A percentile compares a stretch with the other conserved stretches of the same genome.
phyloP scores from a whole-genome alignment of 2,888 invertebrate genomes.

The Tiphia femorata region DNA sequence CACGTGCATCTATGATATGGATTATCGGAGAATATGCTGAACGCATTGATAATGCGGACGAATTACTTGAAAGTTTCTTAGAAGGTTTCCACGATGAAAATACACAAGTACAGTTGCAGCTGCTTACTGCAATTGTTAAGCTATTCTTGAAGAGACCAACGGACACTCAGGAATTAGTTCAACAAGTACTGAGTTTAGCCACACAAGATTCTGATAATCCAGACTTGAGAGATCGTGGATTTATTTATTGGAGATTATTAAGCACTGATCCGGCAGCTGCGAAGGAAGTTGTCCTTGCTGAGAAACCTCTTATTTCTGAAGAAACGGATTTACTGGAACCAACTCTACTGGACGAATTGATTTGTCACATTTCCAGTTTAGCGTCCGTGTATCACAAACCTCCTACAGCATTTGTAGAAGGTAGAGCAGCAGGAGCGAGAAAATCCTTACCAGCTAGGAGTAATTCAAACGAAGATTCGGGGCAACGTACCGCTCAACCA shows the following conservation, averaged over 20 bases:
- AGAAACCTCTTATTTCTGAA: constrained; percentile 98
- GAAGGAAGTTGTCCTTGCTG: constrained; percentile 98
- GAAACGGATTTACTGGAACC: constrained; percentile 99
- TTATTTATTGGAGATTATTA: constrained; percentile 98
- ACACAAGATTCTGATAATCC: constrained; percentile 98
- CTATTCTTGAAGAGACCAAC: constrained; percentile 97
- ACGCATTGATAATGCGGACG: constrained; percentile 99
- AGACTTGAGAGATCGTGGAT: constrained; percentile 96
- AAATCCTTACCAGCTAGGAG: constrained; percentile 81
- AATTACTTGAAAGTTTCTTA: constrained; percentile 95
- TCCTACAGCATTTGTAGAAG: constrained; percentile 98
- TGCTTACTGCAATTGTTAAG: constrained; percentile 98
- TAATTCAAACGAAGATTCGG: constrained; percentile 58
- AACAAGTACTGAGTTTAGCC: constrained; percentile 91
- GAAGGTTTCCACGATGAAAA: constrained; percentile 99
- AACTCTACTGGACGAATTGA: constrained; percentile 95
- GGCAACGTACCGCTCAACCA: constrained; percentile 47
- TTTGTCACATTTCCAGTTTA: constrained; percentile 97
- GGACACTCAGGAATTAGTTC: constrained; percentile 98
- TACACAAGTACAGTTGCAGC: constrained; percentile 95
- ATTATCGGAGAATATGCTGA: constrained; percentile 98
- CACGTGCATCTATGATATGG: constrained; percentile 98
- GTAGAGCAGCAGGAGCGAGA: constrained; percentile 81
- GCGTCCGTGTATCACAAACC: constrained; percentile 99
- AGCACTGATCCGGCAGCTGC: constrained; percentile 99